Evolutionary conservation across 2,888 invertebrate genomes (phyloP).

Genomic region (Schrankia costaestrigalis): DNA sequence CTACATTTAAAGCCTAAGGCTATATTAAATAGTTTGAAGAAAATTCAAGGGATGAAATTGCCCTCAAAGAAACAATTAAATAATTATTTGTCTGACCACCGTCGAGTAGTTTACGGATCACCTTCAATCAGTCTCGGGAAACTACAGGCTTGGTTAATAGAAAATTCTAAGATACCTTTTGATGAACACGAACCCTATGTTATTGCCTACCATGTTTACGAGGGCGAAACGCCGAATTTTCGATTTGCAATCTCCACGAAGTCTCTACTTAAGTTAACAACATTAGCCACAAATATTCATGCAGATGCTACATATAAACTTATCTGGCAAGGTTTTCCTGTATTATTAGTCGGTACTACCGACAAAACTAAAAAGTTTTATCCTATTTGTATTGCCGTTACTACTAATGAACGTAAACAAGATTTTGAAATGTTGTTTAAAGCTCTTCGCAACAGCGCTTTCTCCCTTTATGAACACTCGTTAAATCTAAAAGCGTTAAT

Average conservation of each 20-base stretch:
- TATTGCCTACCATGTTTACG: conserved; percentile 6
- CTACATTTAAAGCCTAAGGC: conserved; percentile 12
- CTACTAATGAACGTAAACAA: too few species aligned
- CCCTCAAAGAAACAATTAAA: conserved; percentile 12
- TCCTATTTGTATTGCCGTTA: too few species aligned
- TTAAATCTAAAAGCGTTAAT: too few species aligned
- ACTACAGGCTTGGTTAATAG: conserved; percentile 7
- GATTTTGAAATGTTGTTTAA: too few species aligned
- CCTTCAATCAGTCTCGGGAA: conserved; percentile 11
- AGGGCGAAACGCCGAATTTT: conserved; percentile 7
- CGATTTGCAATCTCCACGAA: conserved; percentile 8
- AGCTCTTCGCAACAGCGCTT: too few species aligned
- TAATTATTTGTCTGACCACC: conserved; percentile 11
- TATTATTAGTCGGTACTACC: too few species aligned
- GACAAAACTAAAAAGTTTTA: too few species aligned
- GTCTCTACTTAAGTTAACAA: conserved; percentile 8
- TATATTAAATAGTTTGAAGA: conserved; percentile 9
- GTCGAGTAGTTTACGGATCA: conserved; percentile 8
- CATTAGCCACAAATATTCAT: conserved; percentile 10
- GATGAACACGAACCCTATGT: conserved; percentile 12
- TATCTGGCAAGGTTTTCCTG: too few species aligned
- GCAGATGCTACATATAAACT: conserved; percentile 11
- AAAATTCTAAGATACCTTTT: conserved; percentile 5
- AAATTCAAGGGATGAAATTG: conserved; percentile 7
- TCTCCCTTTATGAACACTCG: too few species aligned